Percentiles rank a stretch among this genome's conserved stretches.
Evolutionary conservation across 2,888 invertebrate species (phyloP).

Genomic region (Lomographa bimaculata): DNA sequence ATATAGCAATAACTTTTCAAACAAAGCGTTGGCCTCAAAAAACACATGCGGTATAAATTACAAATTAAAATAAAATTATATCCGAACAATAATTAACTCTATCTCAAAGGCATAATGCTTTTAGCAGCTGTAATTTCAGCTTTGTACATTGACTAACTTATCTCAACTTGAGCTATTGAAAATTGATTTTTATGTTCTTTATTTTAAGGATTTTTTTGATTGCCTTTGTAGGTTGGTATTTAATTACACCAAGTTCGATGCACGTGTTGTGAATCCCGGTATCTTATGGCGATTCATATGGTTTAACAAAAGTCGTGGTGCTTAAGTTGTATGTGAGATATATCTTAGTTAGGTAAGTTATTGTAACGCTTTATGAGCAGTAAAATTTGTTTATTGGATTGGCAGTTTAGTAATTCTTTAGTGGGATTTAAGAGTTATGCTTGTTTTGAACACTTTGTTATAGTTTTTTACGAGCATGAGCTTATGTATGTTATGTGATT

Average conservation of each 20-base stretch:
- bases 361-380: constrained; percentile 13
- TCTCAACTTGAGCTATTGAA: constrained; percentile 1
- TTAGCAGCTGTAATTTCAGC: background rate
- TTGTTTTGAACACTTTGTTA: background rate
- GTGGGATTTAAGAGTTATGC: constrained; percentile 3
- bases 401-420: constrained; percentile 1
- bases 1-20: constrained; percentile 25
- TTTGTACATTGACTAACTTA: constrained; percentile 3
- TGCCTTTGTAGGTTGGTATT: background rate
- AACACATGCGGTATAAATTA: constrained; percentile 17
- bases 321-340: constrained; percentile 13
- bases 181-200: constrained; percentile 1
- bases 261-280: constrained; percentile 22
- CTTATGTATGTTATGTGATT: no score
- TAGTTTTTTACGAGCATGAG: constrained; percentile 1
- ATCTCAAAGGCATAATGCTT: background rate
- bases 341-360: constrained; percentile 14
- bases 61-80: background rate
- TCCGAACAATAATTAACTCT: constrained; percentile 10
- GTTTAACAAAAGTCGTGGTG: constrained; percentile 12
- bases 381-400: constrained; percentile 11
- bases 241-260: constrained; percentile 8
- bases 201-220: constrained; percentile 2
- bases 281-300: constrained; percentile 24
- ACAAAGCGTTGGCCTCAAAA: constrained; percentile 26